Evolutionary conservation across 2,888 invertebrate species (phyloP).

Genomic region (Lasioglossum pauxillum): DNA sequence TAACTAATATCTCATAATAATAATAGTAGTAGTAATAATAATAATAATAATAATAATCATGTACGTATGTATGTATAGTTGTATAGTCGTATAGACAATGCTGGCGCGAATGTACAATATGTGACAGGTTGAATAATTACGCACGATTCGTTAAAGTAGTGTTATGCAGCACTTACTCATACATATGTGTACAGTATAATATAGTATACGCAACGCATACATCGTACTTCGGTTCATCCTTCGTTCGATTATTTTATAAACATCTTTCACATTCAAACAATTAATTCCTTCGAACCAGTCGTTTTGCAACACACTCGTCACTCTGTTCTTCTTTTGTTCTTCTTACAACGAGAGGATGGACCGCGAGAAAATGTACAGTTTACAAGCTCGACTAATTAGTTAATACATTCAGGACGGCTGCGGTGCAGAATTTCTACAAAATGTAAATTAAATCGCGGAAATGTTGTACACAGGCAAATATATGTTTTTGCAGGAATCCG

Average conservation of each 20-base stretch:
- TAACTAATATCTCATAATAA: constrained; percentile 72
- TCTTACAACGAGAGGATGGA: constrained; percentile 34
- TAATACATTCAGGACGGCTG: constrained; percentile 1
- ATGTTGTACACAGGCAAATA: not conserved
- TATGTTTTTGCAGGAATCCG: not conserved
- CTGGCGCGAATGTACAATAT: constrained; percentile 79
- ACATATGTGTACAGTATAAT: constrained; percentile 35
- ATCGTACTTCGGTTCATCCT: constrained; percentile 64
- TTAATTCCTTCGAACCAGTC: not conserved
- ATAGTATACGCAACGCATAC: constrained; percentile 27
- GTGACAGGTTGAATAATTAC: constrained; percentile 75
- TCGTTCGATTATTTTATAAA: constrained; percentile 29
- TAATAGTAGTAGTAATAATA: constrained; percentile 62
- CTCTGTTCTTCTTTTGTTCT: not conserved
- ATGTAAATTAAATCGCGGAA: not conserved
- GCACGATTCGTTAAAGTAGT: constrained; percentile 71
- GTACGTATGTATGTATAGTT: constrained; percentile 69
- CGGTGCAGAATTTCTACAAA: not conserved
- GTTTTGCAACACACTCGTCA: not conserved
- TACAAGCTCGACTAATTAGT: constrained; percentile 59
- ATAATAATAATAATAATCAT: constrained; percentile 71
- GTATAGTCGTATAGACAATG: constrained; percentile 73
- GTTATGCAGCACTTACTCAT: constrained; percentile 59
- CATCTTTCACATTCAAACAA: not conserved
- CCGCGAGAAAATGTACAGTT: constrained; percentile 63